Percentiles rank a stretch among this genome's conserved stretches.
phyloP scores from a whole-genome alignment of 2,888 invertebrate species.

The Metacarcinus magister region DNA sequence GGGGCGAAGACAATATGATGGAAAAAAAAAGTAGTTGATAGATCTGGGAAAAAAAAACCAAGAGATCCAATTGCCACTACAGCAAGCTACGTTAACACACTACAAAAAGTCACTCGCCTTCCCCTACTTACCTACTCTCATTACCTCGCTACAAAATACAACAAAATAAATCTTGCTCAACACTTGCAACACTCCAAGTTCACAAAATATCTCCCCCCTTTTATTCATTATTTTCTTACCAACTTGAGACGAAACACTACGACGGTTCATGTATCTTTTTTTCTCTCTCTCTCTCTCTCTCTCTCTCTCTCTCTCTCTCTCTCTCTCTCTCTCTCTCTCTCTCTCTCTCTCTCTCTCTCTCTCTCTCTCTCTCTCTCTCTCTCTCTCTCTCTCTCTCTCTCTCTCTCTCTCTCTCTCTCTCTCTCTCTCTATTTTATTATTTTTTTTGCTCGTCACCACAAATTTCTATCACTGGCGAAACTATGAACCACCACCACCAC shows the following conservation, averaged over 20 bases:
- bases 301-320: constrained; percentile 31
- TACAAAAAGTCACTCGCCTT: no score
- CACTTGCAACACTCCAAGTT: no score
- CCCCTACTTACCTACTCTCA: no score
- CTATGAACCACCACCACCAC: no score
- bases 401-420: background rate
- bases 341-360: background rate
- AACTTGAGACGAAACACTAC: background rate
- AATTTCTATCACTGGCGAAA: no score
- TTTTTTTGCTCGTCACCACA: no score
- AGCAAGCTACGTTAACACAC: no score
- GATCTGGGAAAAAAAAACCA: no score
- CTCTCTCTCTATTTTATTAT: constrained; percentile 50
- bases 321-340: background rate
- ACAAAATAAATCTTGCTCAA: no score
- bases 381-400: background rate
- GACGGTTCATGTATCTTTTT: background rate
- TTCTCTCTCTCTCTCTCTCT: background rate
- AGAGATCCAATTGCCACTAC: no score
- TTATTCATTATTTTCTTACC: background rate
- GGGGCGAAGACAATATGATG: background rate
- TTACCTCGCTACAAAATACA: no score
- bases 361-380: constrained; percentile 29
- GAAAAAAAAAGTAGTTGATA: background rate
- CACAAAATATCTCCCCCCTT: background rate